Percentiles rank a stretch among this genome's conserved stretches.
These are phyloP conservation scores for Rana temporaria DNA, from an alignment of 2,113 vertebrate species.

Conservation along the genomic window DNA sequence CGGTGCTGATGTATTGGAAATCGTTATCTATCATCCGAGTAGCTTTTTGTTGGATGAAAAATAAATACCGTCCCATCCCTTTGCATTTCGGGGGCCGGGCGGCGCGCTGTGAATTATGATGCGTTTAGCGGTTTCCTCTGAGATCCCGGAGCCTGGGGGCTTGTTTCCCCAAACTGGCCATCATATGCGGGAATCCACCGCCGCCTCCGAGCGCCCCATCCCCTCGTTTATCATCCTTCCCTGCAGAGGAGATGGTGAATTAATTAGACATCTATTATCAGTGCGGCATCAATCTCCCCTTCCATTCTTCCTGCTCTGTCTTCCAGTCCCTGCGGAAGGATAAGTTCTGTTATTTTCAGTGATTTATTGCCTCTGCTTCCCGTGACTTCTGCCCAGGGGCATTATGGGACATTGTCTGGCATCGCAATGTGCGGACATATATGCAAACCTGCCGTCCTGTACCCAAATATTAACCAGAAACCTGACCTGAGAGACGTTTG, in stretches of 20 bases:
- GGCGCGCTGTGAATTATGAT: neutral
- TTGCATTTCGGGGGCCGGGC: neutral
- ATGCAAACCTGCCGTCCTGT: neutral
- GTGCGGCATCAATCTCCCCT: constrained; percentile 64
- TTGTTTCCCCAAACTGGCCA: constrained; percentile 63
- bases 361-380: constrained; percentile 60
- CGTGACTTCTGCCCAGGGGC: constrained; percentile 5
- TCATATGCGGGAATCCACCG: constrained; percentile 64
- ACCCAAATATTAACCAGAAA: too few species aligned
- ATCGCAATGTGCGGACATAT: neutral
- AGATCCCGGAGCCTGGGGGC: constrained; percentile 46
- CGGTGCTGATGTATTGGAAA: neutral
- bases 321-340: constrained; percentile 37
- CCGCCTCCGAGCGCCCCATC: constrained; percentile 63
- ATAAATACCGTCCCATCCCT: neutral
- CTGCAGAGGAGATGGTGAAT: constrained; percentile 57
- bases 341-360: constrained; percentile 12
- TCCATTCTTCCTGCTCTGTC: constrained; percentile 14
- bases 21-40: constrained; percentile 1
- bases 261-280: constrained; percentile 67
- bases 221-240: constrained; percentile 66
- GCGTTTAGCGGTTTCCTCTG: neutral
- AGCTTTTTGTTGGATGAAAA: neutral
- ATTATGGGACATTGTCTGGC: neutral
- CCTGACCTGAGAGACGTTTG: neutral